phyloP scores from a whole-genome alignment of 1,140 invertebrate genomes.

The Eufriesea mexicana region DNA sequence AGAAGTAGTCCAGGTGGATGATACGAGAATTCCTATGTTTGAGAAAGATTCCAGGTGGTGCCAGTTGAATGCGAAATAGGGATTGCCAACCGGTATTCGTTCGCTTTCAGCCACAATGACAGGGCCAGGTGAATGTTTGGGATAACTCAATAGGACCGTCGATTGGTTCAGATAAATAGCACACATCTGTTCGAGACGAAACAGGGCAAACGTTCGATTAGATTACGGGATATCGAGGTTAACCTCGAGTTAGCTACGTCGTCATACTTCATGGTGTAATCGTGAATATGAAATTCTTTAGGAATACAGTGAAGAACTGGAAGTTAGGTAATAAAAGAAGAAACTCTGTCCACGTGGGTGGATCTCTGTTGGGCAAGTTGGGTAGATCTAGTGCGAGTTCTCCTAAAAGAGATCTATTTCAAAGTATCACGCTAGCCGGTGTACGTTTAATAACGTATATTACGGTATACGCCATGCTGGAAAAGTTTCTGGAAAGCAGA shows the following conservation, averaged over 20 bases:
- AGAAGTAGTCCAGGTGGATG: conserved; percentile 1
- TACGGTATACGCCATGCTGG: background rate
- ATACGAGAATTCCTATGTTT: background rate
- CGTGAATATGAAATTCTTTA: background rate
- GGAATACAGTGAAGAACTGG: background rate
- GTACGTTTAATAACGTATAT: conserved; percentile 5
- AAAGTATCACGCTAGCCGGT: background rate
- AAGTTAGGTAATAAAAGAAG: background rate
- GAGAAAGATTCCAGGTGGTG: conserved; percentile 30
- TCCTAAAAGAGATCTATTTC: background rate
- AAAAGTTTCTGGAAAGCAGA: background rate
- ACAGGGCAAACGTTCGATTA: background rate
- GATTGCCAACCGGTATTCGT: background rate
- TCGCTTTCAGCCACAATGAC: background rate
- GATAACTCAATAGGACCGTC: conserved; percentile 22
- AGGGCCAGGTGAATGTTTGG: conserved; percentile 24
- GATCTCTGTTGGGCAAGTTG: background rate
- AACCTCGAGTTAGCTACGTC: background rate
- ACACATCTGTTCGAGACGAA: background rate
- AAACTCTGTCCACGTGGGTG: background rate
- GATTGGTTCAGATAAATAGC: background rate
- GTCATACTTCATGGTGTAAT: background rate
- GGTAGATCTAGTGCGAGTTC: background rate
- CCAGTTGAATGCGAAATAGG: conserved; percentile 12
- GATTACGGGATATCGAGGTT: background rate